A percentile compares a stretch with the other conserved stretches of the same genome.
phyloP scores from a whole-genome alignment of 2,888 invertebrate genomes.

The Melieria omissa region DNA sequence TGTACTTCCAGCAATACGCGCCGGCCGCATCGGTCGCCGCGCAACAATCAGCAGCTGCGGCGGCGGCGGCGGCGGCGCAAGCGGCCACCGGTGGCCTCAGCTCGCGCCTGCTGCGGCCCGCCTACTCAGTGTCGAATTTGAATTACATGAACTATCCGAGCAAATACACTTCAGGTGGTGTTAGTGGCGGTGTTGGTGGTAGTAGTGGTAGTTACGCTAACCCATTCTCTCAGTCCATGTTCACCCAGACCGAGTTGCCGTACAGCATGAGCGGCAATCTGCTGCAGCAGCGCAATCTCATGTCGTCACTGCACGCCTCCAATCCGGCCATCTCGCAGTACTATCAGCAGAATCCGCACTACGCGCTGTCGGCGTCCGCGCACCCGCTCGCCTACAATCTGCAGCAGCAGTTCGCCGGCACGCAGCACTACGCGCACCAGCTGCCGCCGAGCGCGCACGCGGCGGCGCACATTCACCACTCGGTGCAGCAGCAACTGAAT shows the following conservation, averaged over 20 bases:
- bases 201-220: slow-evolving; percentile 53
- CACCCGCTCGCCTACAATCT: slow-evolving; percentile 56
- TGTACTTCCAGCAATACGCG: slow-evolving; percentile 64
- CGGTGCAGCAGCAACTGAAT: slow-evolving; percentile 63
- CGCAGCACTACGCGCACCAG: slow-evolving; percentile 56
- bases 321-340: slow-evolving; percentile 66
- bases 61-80: slow-evolving; percentile 49
- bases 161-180: slow-evolving; percentile 46
- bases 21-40: slow-evolving; percentile 48
- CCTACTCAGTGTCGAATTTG: slow-evolving; percentile 64
- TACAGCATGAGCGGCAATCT: slow-evolving; percentile 41
- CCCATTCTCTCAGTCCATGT: slow-evolving; percentile 56
- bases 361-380: slow-evolving; percentile 43
- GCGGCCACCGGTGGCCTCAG: slow-evolving; percentile 51
- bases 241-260: slow-evolving; percentile 52
- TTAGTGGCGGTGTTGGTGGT: slow-evolving; percentile 36
- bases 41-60: slow-evolving; percentile 52
- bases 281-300: slow-evolving; percentile 61
- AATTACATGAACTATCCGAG: slow-evolving; percentile 58
- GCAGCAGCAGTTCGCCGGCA: slow-evolving; percentile 63
- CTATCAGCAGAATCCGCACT: slow-evolving; percentile 56
- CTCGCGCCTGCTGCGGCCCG: slow-evolving; percentile 60
- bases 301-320: slow-evolving; percentile 65
- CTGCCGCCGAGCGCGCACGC: slow-evolving; percentile 49
- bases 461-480: slow-evolving; percentile 61